Percentiles rank a stretch among this genome's conserved stretches.
Evolutionary conservation across 2,888 invertebrate species (phyloP).

Genomic region (Hypsopygia costalis): DNA sequence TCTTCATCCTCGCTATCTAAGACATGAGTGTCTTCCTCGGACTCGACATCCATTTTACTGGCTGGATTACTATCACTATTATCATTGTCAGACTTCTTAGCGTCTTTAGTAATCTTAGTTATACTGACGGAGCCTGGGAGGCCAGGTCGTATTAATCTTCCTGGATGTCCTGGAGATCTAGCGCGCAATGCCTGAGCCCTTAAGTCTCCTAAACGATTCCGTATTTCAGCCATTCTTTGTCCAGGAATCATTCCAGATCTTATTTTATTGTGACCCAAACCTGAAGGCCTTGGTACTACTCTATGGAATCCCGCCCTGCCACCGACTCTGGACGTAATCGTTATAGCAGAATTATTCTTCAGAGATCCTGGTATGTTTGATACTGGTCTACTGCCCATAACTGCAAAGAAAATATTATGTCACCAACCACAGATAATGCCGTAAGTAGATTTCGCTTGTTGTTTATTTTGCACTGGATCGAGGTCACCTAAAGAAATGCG

Average conservation of each 20-base stretch:
- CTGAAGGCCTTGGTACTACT: slow-evolving; percentile 52
- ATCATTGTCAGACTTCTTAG: slow-evolving; percentile 42
- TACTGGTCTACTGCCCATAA: slow-evolving; percentile 59
- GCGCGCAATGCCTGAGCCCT: slow-evolving; percentile 55
- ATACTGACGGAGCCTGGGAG: slow-evolving; percentile 69
- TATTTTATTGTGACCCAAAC: slow-evolving; percentile 55
- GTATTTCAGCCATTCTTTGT: slow-evolving; percentile 64
- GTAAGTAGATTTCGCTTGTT: background rate
- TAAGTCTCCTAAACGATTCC: slow-evolving; percentile 57
- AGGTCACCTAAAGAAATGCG: too few species aligned
- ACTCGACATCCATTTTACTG: slow-evolving; percentile 42
- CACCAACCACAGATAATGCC: too few species aligned
- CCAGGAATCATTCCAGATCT: slow-evolving; percentile 56
- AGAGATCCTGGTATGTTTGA: slow-evolving; percentile 70
- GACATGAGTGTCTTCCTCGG: slow-evolving; percentile 65
- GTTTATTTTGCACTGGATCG: too few species aligned
- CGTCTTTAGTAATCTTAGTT: slow-evolving; percentile 59
- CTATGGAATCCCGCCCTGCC: slow-evolving; percentile 59
- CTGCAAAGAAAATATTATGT: slow-evolving; percentile 35
- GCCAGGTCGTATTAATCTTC: slow-evolving; percentile 51
- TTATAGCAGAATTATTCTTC: slow-evolving; percentile 82
- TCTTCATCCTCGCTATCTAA: slow-evolving; percentile 68
- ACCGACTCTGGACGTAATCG: slow-evolving; percentile 76
- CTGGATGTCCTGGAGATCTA: slow-evolving; percentile 44
- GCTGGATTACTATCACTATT: slow-evolving; percentile 32